Percentiles rank a stretch among this genome's conserved stretches.
phyloP scores from a whole-genome alignment of 2,888 invertebrate genomes.

The Ecliptopera silaceata region DNA sequence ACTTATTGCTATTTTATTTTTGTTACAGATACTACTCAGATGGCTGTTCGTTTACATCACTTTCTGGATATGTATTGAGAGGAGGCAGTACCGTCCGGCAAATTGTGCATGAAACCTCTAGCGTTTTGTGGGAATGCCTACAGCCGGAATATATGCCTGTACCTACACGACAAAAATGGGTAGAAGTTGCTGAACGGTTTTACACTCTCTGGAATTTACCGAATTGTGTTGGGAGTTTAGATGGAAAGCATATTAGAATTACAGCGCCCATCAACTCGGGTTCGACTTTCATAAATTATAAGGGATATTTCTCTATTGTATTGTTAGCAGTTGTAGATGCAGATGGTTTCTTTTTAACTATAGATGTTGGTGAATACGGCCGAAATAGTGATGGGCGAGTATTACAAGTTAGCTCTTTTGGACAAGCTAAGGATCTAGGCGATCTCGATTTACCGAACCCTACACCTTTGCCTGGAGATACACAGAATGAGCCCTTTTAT shows the following conservation, averaged over 20 bases:
- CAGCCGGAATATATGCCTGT: not conserved
- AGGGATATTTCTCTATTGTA: not conserved
- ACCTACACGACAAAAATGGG: not conserved
- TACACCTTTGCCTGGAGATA: not conserved
- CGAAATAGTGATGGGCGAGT: not conserved
- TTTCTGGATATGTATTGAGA: not conserved
- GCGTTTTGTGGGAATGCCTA: not conserved
- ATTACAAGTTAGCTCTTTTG: not conserved
- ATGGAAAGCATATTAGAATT: constrained; percentile 29
- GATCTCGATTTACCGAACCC: not conserved
- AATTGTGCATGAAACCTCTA: not conserved
- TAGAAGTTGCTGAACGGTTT: not conserved
- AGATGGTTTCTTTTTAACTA: not conserved
- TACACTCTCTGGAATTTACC: not conserved
- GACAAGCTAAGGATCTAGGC: not conserved
- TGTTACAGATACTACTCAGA: not conserved
- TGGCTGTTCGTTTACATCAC: not conserved
- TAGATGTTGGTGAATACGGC: not conserved
- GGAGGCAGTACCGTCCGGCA: not conserved
- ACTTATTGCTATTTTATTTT: not conserved
- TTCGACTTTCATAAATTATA: not conserved
- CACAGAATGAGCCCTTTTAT: not conserved
- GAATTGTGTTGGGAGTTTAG: constrained; percentile 30
- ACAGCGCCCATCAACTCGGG: not conserved
- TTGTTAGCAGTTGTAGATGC: not conserved